Base-by-base conservation (phyloP, 2,797 vertebrate genomes). In the Sciaenops ocellatus region DNA sequence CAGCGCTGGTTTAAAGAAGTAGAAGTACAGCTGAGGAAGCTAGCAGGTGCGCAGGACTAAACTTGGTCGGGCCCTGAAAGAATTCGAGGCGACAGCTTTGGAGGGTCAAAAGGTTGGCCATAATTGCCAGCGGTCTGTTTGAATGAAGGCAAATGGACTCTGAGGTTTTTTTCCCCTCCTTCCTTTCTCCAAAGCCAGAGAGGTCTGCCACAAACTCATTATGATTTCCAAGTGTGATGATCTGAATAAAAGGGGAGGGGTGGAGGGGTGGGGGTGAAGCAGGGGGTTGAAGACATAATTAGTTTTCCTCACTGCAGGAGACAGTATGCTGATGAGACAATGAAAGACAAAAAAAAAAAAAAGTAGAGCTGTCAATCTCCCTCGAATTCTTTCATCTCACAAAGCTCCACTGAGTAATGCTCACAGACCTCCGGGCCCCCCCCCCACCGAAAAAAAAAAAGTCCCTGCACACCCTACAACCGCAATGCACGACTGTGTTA, bases 281-380 rank as follows among this genome's bases (percentile, higher is more conserved):
- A 85, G 90, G 89, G 93, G 90, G 88, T 87, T 94, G 93, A 93
- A 91, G 94, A 94, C 89, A 93, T 95, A 95, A 96, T 95, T 95
- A 95, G 93, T 93, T 95, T 93, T 90, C 91, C 89, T 94, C 94
- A 91, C 92, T 91, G 90, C 92, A 90, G 94, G 95, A 95, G 95
- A 94, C 91, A 87, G 90, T 89, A 76, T 90, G 91, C 90, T 93
- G 92, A 94, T 94, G 93, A 95, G 95, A 95, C 92, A 93, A 94
- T 92, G 92, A 92, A 90, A 91, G 86, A 90, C 13, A 3, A 69
- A 15, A 16, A 16, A 68, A 16, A 68, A 85, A 86, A 78, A 86
- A 77, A 89, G 85, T 73, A 13, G 66, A 87, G 86, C 92, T 92
- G 93, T 93, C 93, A 94, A 87, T 94, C 93, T 90, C 57, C 61